Base-by-base conservation (phyloP, 2,113 vertebrate genomes). In the Puntigrus tetrazona region DNA sequence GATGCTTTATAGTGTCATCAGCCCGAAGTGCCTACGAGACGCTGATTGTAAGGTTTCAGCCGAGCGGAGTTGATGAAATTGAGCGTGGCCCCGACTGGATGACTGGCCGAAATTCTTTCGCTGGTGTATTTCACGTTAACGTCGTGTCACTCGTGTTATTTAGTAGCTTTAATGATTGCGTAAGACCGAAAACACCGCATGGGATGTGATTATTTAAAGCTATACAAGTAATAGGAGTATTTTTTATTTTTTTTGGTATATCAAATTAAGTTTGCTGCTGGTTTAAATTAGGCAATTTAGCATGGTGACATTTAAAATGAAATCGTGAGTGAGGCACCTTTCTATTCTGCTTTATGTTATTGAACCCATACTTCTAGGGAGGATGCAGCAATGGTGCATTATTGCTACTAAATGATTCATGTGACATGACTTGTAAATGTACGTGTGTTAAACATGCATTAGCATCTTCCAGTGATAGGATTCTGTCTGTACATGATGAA, bases 41-140 rank as follows among this genome's bases (percentile, higher is more conserved):
- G 59, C n/a, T 80, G 78, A 80, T 78, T 78, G 55, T 36, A 78
- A 78, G 34, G 76, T 78, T 59, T 57, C 52, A n/a, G 34, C 5
- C 59, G 31, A 57, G 29, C 47, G 16, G 38, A 43, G 5, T 59
- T 78, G 75, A 78, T 34, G 29, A 59, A 78, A 59, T 78, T 78
- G 22, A 78, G 38, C 36, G 2, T 57, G 20, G 52, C 29, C 25
- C 25, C 10, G 6, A 78, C 27, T 55, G 22, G 52, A 38, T 20
- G 47, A 57, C 72, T 57, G 31, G 22, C 22, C 73, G 16, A 43
- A 73, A 73, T 73, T n/a, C 10, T 73, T 16, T 73, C 22, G 45
- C 25, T 75, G 3, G 18, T 38, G 14, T 38, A 59, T 84, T 75
- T 57, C n/a, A 74, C 3, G 1, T 45, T 45, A 45, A 45, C 45